These are phyloP conservation scores for Apodemus speciosus DNA, from an alignment of 2,113 vertebrate species.

Conservation along the genomic window DNA sequence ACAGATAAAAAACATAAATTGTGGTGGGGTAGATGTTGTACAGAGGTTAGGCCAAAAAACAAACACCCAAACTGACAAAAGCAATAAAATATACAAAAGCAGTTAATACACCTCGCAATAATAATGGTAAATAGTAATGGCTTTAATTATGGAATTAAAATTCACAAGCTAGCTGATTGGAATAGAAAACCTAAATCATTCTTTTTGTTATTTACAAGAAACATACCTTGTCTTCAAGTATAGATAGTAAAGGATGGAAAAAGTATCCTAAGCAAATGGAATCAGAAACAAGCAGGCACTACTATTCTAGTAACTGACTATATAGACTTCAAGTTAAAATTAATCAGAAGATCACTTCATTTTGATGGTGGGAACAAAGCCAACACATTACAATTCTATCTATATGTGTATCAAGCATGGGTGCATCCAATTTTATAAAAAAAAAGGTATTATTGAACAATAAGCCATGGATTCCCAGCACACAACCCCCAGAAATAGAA, in stretches of 20 bases:
- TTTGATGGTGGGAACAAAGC: neutral
- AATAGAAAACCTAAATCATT: neutral
- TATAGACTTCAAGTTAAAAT: neutral
- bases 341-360: neutral
- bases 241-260: neutral
- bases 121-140: neutral
- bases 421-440: neutral
- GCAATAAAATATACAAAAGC: neutral
- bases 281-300: neutral
- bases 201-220: neutral
- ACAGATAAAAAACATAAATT: neutral
- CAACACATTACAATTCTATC: neutral
- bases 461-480: neutral
- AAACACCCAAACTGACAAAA: neutral
- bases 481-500: neutral
- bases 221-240: neutral
- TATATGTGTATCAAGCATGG: neutral
- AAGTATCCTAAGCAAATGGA: neutral
- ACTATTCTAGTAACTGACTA: neutral
- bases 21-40: neutral
- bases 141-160: neutral
- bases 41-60: neutral
- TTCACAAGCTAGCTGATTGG: neutral
- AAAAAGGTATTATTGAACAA: neutral
- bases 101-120: neutral